Evolutionary conservation across 1,140 invertebrate species (phyloP), one percentile per base, ranked within the genome.

Genomic region (Conus betulinus): DNA sequence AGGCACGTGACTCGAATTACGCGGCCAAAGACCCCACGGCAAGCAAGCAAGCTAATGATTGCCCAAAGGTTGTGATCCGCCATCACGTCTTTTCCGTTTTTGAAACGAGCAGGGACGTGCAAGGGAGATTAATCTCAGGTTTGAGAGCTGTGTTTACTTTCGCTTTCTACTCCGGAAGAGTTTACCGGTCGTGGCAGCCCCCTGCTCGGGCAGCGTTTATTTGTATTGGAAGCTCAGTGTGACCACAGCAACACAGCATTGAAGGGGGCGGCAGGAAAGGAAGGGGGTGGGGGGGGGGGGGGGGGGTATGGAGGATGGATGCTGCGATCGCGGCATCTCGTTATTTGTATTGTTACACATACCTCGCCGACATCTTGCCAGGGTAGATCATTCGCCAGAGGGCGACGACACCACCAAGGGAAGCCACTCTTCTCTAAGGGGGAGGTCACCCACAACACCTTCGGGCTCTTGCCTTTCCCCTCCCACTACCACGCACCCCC

Each of bases 381-480:
- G 23, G 76, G 8, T 78, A 78, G 76, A 25, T 78, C 25, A 78
- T 39, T 11, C 11, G 23, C 76, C 76, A 39, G 23, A 15, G n/a
- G 23, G 27, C 11, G 25, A n/a, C n/a, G n/a, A 27, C n/a, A 13
- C 25, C 27, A 23, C n/a, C 6, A 78, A 27, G 76, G 76, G 76
- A 78, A 39, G 25, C 25, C 76, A 78, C 76, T 39, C 76, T 78
- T 27, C 76, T 25, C 27, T 27, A 78, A 78, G 25, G 7, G 39
- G 76, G 76, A 78, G 76, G 76, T 39, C 25, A 78, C 76, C n/a
- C 25, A 23, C n/a, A 39, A 78, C 76, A 78, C 76, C 76, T 78
- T 78, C n/a, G 25, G 11, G 57, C 57, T 60, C 57, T 8, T 8
- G 8, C 57, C 8, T 15, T 1, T 60, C 8, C 76, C 15, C 23